Evolutionary conservation across 2,888 invertebrate genomes (phyloP).

Genomic region (Piscicola geometra): DNA sequence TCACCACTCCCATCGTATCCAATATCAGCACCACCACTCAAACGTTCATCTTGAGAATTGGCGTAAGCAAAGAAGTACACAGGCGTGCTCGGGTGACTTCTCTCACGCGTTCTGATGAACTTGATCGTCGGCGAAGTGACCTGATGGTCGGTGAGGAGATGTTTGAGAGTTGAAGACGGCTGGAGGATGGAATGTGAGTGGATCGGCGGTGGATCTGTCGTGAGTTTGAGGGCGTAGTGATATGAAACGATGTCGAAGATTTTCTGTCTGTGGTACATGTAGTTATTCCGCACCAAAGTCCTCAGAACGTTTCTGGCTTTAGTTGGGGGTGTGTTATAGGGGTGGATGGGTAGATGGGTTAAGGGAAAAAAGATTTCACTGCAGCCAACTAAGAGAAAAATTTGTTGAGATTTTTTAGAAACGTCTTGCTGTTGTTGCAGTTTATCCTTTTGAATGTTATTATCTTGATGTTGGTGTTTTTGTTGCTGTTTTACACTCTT

Average conservation of each 20-base stretch:
- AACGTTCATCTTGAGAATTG: neutral
- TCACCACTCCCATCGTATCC: too few species aligned
- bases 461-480: too few species aligned
- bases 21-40: too few species aligned
- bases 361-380: too few species aligned
- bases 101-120: neutral
- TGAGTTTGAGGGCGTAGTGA: conserved; percentile 65
- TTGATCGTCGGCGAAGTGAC: conserved; percentile 76
- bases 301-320: conserved; percentile 66
- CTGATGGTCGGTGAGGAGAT: conserved; percentile 62
- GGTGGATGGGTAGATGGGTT: too few species aligned
- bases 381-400: neutral
- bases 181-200: conserved; percentile 62
- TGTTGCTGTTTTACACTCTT: too few species aligned
- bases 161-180: conserved; percentile 73
- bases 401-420: neutral
- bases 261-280: conserved; percentile 87
- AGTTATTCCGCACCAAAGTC: conserved; percentile 80
- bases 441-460: too few species aligned
- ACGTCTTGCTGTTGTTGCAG: too few species aligned
- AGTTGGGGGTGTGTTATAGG: neutral
- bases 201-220: neutral
- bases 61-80: conserved; percentile 21
- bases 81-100: neutral
- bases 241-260: conserved; percentile 86